These are phyloP conservation scores for Copidosoma floridanum DNA, from an alignment of 1,140 invertebrate genomes.

Conservation along the genomic window DNA sequence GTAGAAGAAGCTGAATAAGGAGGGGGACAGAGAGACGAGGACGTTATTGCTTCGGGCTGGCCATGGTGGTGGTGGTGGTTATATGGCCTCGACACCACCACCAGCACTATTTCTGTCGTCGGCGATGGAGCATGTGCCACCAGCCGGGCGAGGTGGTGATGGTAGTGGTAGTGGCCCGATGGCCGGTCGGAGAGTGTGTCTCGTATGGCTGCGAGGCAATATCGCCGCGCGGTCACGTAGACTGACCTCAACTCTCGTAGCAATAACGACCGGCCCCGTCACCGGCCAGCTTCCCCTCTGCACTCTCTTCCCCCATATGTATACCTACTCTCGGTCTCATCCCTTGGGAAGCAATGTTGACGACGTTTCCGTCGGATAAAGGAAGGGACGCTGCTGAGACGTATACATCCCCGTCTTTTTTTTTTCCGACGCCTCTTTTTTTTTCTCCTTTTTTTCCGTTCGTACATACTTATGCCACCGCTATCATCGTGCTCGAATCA, in stretches of 20 bases:
- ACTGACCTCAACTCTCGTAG: conserved; percentile 49
- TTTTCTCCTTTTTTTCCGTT: too few relatives aligned
- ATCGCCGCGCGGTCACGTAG: conserved; percentile 50
- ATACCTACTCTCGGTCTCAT: too few relatives aligned
- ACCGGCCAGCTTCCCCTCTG: conserved; percentile 29
- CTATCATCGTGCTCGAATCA: too few relatives aligned
- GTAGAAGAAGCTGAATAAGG: background rate
- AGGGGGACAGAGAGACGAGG: conserved; percentile 16
- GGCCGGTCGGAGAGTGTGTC: too few relatives aligned
- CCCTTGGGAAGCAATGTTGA: too few relatives aligned
- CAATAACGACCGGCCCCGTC: conserved; percentile 46
- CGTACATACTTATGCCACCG: too few relatives aligned
- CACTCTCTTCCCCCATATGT: too few relatives aligned
- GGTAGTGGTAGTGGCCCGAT: conserved; percentile 30
- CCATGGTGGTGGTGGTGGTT: background rate
- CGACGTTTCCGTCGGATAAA: too few relatives aligned
- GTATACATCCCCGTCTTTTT: too few relatives aligned
- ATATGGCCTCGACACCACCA: background rate
- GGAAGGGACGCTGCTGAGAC: conserved; percentile 50
- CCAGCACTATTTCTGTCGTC: too few relatives aligned
- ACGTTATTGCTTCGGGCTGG: conserved; percentile 40
- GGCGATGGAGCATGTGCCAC: background rate
- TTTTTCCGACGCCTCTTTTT: too few relatives aligned
- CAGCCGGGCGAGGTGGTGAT: too few relatives aligned
- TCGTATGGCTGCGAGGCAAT: conserved; percentile 36